Conservation (phyloP, 2,113 vertebrate genomes). For the Onychostoma macrolepis region DNA sequence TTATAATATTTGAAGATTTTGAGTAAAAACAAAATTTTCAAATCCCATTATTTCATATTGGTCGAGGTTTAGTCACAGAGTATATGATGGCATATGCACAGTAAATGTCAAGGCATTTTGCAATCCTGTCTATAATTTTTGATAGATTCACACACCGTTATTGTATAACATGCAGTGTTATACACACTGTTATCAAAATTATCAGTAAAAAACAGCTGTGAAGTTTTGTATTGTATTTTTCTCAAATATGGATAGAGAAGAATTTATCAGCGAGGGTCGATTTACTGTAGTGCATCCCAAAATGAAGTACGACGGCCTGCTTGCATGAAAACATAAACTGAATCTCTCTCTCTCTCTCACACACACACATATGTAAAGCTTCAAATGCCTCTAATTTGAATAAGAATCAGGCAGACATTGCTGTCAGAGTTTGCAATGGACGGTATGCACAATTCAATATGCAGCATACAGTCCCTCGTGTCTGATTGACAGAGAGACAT, state of each 20-base stretch:
- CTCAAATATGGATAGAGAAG: neutral
- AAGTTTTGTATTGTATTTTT: neutral
- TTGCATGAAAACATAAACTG: neutral
- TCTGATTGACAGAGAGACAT: neutral
- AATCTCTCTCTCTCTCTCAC: neutral
- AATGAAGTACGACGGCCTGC: neutral
- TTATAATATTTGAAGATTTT: neutral
- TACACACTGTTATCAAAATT: neutral
- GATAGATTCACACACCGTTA: neutral
- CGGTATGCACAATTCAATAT: neutral
- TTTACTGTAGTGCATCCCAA: neutral
- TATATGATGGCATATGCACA: neutral
- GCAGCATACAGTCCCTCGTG: neutral
- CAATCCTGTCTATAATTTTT: neutral
- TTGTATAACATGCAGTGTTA: neutral
- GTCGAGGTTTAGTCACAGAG: neutral
- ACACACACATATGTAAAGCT: neutral
- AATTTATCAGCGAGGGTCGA: neutral
- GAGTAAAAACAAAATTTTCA: neutral
- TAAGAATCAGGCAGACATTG: neutral
- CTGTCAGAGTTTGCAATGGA: neutral
- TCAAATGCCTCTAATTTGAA: constrained; percentile 14
- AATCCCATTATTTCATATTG: neutral
- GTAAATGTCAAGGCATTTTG: constrained; percentile 2
- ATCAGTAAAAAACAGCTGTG: neutral